Evolutionary conservation across 2,888 invertebrate genomes (phyloP).

Genomic region (Altica lythri): DNA sequence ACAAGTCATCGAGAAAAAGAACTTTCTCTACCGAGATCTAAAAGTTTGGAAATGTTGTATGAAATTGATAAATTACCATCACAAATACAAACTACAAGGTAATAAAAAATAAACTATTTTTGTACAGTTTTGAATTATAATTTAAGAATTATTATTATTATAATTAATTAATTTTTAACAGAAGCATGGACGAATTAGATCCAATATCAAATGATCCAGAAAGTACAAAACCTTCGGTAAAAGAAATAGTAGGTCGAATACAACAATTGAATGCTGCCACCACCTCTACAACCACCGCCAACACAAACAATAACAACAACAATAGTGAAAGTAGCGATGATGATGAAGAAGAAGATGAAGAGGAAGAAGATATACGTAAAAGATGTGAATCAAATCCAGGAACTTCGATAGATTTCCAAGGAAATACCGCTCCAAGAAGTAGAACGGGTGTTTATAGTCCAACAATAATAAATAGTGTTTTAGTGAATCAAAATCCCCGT

Average conservation of each 20-base stretch:
- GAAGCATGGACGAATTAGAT: constrained; percentile 57
- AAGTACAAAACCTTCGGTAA: constrained; percentile 63
- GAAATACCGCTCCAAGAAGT: constrained; percentile 52
- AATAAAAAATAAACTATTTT: too few species aligned
- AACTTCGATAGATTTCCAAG: constrained; percentile 40
- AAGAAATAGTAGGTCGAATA: constrained; percentile 67
- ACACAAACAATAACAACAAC: constrained; percentile 49
- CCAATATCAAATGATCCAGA: constrained; percentile 48
- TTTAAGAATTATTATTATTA: too few species aligned
- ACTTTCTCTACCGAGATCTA: constrained; percentile 68
- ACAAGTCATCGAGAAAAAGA: constrained; percentile 62
- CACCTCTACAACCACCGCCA: too few species aligned
- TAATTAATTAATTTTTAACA: constrained; percentile 36
- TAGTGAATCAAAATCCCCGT: constrained; percentile 48
- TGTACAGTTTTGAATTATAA: too few species aligned
- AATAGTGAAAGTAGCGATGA: constrained; percentile 56
- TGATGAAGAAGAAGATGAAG: too few species aligned
- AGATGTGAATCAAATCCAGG: constrained; percentile 7
- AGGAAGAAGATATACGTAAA: constrained; percentile 52
- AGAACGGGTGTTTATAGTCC: constrained; percentile 61
- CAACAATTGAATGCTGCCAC: constrained; percentile 56
- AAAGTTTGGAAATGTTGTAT: constrained; percentile 73
- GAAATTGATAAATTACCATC: constrained; percentile 48
- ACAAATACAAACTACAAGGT: constrained; percentile 51
- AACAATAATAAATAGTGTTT: constrained; percentile 46